A percentile compares a stretch with the other conserved stretches of the same genome.
phyloP scores from a whole-genome alignment of 2,797 vertebrate species.

The Brotula barbata region DNA sequence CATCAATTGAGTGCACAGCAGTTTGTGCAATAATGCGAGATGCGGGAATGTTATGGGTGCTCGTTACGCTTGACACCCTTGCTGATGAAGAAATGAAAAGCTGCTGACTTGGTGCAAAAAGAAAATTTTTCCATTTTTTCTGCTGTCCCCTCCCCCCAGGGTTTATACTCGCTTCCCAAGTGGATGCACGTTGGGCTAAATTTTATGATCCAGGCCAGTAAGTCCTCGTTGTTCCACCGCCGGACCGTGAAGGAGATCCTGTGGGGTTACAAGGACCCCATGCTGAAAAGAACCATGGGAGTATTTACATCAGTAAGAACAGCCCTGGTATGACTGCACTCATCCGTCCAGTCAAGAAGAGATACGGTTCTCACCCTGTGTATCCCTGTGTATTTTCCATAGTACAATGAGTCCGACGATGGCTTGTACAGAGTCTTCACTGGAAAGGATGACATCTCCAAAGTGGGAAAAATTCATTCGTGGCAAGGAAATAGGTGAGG shows the following conservation, averaged over 20 bases:
- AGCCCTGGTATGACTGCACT: neutral
- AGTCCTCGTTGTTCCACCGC: slow-evolving; percentile 83
- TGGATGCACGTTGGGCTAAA: slow-evolving; percentile 58
- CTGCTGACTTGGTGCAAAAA: neutral
- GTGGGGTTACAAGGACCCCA: slow-evolving; percentile 90
- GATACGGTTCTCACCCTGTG: neutral
- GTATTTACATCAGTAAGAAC: slow-evolving; percentile 85
- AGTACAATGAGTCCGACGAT: slow-evolving; percentile 89
- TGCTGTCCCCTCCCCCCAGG: slow-evolving; percentile 74
- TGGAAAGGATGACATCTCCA: slow-evolving; percentile 83
- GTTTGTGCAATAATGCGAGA: neutral
- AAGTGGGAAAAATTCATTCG: slow-evolving; percentile 83
- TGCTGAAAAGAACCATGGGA: slow-evolving; percentile 70
- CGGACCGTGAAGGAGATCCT: slow-evolving; percentile 87
- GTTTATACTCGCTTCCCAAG: slow-evolving; percentile 68
- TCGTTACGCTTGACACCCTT: neutral
- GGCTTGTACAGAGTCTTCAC: slow-evolving; percentile 85
- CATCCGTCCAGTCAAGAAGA: neutral
- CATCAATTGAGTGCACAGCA: slow-evolving; percentile 17
- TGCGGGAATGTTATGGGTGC: neutral
- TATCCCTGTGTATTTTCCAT: slow-evolving; percentile 4
- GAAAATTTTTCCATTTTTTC: slow-evolving; percentile 7
- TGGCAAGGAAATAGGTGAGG: slow-evolving; percentile 83
- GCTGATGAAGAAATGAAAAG: neutral
- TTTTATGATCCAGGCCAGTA: slow-evolving; percentile 62